These are phyloP conservation scores for Villa cingulata DNA, from an alignment of 2,888 invertebrate genomes.

Conservation along the genomic window DNA sequence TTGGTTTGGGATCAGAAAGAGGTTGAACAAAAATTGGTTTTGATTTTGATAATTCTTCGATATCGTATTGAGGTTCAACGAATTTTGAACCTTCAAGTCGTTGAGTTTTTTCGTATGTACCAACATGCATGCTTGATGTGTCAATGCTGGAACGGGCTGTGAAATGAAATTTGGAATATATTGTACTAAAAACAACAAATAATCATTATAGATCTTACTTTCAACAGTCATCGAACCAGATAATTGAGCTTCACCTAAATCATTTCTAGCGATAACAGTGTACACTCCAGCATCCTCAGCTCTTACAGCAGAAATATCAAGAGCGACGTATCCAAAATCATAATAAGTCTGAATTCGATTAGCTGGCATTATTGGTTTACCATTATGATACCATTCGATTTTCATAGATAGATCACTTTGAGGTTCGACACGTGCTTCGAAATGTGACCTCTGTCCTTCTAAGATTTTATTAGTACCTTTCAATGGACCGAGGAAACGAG, in stretches of 20 bases:
- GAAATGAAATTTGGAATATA: slow-evolving; percentile 14
- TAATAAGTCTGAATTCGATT: slow-evolving; percentile 88
- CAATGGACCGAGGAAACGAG: slow-evolving; percentile 74
- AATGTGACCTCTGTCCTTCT: slow-evolving; percentile 87
- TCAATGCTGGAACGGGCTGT: slow-evolving; percentile 77
- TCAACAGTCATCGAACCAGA: slow-evolving; percentile 76
- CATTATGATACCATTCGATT: slow-evolving; percentile 96
- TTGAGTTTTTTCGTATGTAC: slow-evolving; percentile 73
- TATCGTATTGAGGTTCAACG: slow-evolving; percentile 75
- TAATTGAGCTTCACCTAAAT: slow-evolving; percentile 74
- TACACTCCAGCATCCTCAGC: slow-evolving; percentile 88
- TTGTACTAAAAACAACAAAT: too few species aligned
- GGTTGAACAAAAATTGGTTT: slow-evolving; percentile 91
- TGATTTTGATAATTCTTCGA: slow-evolving; percentile 84
- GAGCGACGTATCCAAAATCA: slow-evolving; percentile 93
- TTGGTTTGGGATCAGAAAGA: slow-evolving; percentile 69
- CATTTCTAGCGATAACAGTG: slow-evolving; percentile 83
- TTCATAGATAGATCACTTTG: slow-evolving; percentile 85
- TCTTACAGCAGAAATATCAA: slow-evolving; percentile 86
- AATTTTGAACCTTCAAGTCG: slow-evolving; percentile 74
- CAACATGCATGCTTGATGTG: slow-evolving; percentile 80
- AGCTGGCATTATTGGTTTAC: slow-evolving; percentile 74
- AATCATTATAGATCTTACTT: slow-evolving; percentile 48
- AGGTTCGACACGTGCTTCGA: slow-evolving; percentile 89
- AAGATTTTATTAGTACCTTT: slow-evolving; percentile 88